These are phyloP conservation scores for Drosophila monieri DNA, from an alignment of 2,888 invertebrate species.

Conservation along the genomic window DNA sequence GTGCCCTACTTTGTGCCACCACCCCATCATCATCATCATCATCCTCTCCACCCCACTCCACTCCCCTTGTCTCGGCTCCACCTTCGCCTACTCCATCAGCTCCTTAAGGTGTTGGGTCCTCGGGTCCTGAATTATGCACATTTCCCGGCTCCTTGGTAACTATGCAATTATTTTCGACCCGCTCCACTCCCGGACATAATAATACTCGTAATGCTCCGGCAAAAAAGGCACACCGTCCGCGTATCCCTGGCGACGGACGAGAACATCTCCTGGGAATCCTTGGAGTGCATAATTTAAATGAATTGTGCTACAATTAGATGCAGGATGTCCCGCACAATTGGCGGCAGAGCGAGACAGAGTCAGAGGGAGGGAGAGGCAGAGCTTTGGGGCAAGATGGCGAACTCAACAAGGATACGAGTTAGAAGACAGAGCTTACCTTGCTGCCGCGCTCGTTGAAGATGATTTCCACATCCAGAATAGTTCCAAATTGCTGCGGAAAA, in stretches of 20 bases:
- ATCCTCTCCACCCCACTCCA: background rate
- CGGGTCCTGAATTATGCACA: conserved; percentile 70
- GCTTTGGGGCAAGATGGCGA: conserved; percentile 7
- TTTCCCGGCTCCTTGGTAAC: conserved; percentile 55
- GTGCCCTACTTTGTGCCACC: conserved; percentile 31
- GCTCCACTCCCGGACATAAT: conserved; percentile 37
- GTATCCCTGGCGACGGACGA: conserved; percentile 46
- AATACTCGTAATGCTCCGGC: conserved; percentile 18
- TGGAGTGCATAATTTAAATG: conserved; percentile 77
- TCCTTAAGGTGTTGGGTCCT: conserved; percentile 37
- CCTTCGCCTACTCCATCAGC: conserved; percentile 3
- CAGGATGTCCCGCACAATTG: conserved; percentile 39
- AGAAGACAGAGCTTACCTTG: conserved; percentile 91
- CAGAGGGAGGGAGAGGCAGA: conserved; percentile 2
- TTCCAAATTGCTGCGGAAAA: conserved; percentile 94
- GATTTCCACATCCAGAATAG: conserved; percentile 99
- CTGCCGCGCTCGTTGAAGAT: conserved; percentile 99
- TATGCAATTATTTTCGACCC: conserved; percentile 70
- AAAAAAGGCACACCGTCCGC: conserved; percentile 31
- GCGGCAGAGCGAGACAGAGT: conserved; percentile 7
- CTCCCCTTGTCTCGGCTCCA: background rate
- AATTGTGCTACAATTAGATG: conserved; percentile 71
- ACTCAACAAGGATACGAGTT: conserved; percentile 16
- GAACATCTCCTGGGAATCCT: conserved; percentile 42
- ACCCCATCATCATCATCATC: conserved; percentile 5